Conservation (phyloP, 2,113 vertebrate species). For the Fukomys damarensis region DNA sequence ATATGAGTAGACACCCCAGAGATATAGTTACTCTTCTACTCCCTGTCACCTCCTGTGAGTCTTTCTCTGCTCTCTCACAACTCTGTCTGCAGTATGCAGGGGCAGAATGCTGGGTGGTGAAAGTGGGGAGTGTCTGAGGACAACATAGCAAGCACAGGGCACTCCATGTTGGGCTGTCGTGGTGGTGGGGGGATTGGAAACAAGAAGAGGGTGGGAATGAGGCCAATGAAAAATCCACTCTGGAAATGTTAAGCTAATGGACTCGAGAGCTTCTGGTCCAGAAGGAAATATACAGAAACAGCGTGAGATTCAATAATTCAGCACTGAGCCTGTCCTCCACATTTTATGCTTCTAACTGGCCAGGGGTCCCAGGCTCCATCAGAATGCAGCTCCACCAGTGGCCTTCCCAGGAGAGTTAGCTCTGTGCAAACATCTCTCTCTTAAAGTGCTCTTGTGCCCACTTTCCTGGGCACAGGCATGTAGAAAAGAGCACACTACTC, state of each 20-base stretch:
- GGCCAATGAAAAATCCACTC: constrained; percentile 24
- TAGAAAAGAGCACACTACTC: background rate
- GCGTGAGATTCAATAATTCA: constrained; percentile 31
- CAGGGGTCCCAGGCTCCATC: background rate
- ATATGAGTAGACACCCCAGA: background rate
- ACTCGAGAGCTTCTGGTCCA: background rate
- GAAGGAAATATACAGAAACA: constrained; percentile 38
- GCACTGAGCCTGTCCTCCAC: background rate
- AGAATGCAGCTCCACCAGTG: background rate
- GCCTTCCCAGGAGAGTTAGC: background rate
- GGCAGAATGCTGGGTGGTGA: background rate
- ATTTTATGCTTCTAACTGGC: background rate
- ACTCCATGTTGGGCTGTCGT: background rate
- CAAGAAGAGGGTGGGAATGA: background rate
- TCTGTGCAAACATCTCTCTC: background rate
- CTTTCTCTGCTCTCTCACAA: background rate
- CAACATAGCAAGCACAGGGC: background rate
- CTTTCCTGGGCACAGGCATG: background rate
- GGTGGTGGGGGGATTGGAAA: background rate
- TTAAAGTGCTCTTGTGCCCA: background rate
- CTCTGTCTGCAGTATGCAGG: background rate
- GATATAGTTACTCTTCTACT: background rate
- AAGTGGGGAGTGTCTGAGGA: background rate
- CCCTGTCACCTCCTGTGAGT: background rate
- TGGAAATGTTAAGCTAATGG: constrained; percentile 46